Base-by-base conservation (phyloP, 2,113 vertebrate species). In the Calonectris borealis region DNA sequence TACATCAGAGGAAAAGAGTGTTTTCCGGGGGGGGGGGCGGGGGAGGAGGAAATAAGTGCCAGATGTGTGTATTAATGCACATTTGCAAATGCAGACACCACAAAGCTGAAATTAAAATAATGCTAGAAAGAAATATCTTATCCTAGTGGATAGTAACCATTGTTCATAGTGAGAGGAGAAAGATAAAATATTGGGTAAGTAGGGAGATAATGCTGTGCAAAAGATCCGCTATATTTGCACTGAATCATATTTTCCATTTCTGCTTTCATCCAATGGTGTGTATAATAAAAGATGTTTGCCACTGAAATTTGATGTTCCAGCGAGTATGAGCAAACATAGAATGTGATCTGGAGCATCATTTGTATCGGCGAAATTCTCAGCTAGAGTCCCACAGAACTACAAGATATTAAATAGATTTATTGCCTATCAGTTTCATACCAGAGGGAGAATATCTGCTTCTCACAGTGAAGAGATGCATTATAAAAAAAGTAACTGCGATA, bases 321-420 rank as follows among this genome's bases (percentile, higher is more conserved):
- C 14, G 22, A 96, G 54, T 78, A 69, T 94, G 77, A 96, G 90
- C 86, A 98, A 97, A 97, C 90, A 94, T 1, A 94, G 62, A 71
- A 87, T 90, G 66, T 87, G 94, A 96, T 95, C 86, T 92, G 89
- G 58, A 94, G 57, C 38, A 96, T 96, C 82, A 95, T 97, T 96
- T 96, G 83, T 96, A 86, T 32, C 84, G 72, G 87, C 9, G 51
- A 97, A 96, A 93, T 94, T 94, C 85, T 96, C 95, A 87, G 86
- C 75, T 94, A 96, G 89, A 97, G 62, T 87, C 51, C 83, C 85
- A 88, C 83, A 88, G 96, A 96, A 95, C 87, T 94, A 86, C 65
- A 83, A 96, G 93, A 90, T 94, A 95, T 97, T 97, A 97, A 97
- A 94, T 78, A 96, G 97, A 98, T 97, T 97, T 98, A 97, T 93